A percentile compares a stretch with the other conserved stretches of the same genome.
Conservation (phyloP, 2,888 invertebrate species). For the Brachyptera risi region DNA sequence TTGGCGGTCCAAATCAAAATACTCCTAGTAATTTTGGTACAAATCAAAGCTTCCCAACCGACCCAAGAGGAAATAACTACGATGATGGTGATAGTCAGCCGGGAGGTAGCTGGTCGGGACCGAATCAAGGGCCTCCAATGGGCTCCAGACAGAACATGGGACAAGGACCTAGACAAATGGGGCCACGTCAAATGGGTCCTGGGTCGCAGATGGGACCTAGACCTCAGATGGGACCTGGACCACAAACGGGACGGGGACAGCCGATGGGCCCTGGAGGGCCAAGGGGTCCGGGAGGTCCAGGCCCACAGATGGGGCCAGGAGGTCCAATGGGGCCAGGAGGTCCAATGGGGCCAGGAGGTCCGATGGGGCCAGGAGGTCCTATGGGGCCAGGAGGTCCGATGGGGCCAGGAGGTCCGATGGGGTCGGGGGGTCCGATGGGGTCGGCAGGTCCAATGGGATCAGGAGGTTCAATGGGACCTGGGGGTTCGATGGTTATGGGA, state of each 20-base stretch:
- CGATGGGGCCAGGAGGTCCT: not conserved
- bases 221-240: not conserved
- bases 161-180: not conserved
- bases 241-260: not conserved
- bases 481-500: too few relatives aligned
- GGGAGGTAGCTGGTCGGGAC: not conserved
- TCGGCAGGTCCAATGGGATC: not conserved
- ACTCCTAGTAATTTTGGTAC: slow-evolving; percentile 7
- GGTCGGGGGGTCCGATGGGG: not conserved
- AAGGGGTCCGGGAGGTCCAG: slow-evolving; percentile 6
- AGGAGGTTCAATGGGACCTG: not conserved
- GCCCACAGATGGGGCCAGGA: slow-evolving; percentile 20
- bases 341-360: slow-evolving; percentile 22
- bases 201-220: not conserved
- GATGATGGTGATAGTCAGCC: not conserved
- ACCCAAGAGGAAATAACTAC: not conserved
- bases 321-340: slow-evolving; percentile 18
- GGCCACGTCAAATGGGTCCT: slow-evolving; percentile 15
- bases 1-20: not conserved
- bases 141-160: not conserved
- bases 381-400: not conserved
- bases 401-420: not conserved
- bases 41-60: slow-evolving; percentile 2
- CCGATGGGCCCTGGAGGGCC: not conserved
- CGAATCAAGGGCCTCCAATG: not conserved